Evolutionary conservation across 2,113 vertebrate species (phyloP).

Genomic region (Ptilorrhoa leucosticta): DNA sequence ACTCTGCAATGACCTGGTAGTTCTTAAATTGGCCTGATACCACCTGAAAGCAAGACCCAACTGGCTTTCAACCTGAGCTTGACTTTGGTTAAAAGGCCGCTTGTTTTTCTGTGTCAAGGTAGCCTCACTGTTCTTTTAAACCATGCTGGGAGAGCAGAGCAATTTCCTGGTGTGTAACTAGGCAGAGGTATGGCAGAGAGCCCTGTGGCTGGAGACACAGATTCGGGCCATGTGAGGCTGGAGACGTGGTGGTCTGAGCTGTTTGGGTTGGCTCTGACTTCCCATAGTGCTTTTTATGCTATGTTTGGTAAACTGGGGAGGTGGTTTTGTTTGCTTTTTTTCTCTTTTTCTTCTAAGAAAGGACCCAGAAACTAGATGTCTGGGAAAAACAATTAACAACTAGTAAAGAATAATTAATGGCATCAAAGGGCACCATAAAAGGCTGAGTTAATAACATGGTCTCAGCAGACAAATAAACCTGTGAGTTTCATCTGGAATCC

Average conservation of each 20-base stretch:
- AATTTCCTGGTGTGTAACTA: background rate
- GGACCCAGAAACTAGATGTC: background rate
- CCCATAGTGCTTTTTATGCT: background rate
- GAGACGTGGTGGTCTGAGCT: background rate
- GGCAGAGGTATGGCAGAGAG: background rate
- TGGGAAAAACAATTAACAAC: conserved; percentile 60
- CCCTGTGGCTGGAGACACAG: background rate
- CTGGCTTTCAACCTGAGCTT: background rate
- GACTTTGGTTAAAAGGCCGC: background rate
- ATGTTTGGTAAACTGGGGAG: background rate
- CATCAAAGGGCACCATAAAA: conserved; percentile 58
- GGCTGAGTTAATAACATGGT: conserved; percentile 58
- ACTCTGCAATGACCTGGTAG: background rate
- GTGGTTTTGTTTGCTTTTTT: background rate
- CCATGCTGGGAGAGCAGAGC: background rate
- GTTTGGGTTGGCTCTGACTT: background rate
- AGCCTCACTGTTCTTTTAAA: background rate
- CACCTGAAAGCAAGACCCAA: background rate
- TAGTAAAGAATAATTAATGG: conserved; percentile 64
- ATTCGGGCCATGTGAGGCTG: background rate
- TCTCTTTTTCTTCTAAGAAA: background rate
- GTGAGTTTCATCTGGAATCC: conserved; percentile 22
- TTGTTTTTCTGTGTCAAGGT: background rate
- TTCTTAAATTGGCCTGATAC: background rate
- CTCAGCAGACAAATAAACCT: conserved; percentile 25